phyloP scores from a whole-genome alignment of 2,888 invertebrate species.

The Ecliptopera silaceata region DNA sequence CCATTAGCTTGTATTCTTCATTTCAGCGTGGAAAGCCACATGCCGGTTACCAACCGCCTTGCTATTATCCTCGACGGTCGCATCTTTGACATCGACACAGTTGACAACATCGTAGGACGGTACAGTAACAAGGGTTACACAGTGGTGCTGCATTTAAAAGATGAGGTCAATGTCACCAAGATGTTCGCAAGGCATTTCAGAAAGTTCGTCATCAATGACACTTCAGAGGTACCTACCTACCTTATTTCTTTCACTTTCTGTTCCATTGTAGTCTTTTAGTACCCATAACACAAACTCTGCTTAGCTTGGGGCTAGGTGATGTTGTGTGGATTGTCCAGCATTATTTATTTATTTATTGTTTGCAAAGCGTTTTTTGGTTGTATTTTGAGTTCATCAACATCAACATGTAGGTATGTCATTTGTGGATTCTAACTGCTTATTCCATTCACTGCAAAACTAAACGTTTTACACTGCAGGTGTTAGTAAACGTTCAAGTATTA shows the following conservation, averaged over 20 bases:
- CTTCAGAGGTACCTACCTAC: conserved; percentile 50
- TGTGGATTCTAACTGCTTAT: too few relatives aligned
- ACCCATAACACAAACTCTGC: too few relatives aligned
- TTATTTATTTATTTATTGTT: too few relatives aligned
- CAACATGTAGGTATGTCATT: too few relatives aligned
- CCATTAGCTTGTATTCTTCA: conserved; percentile 1
- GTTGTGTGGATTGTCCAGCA: too few relatives aligned
- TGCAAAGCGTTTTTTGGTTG: too few relatives aligned
- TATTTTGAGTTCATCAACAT: too few relatives aligned
- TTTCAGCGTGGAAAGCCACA: conserved; percentile 62
- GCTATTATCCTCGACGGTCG: conserved; percentile 62
- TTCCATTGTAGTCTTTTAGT: too few relatives aligned
- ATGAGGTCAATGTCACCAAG: conserved; percentile 51
- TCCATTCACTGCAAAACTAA: not conserved
- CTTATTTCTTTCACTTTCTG: not conserved
- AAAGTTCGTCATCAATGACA: conserved; percentile 59
- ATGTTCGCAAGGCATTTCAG: conserved; percentile 59
- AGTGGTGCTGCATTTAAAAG: conserved; percentile 67
- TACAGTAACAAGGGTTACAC: conserved; percentile 64
- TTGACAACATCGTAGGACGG: conserved; percentile 58
- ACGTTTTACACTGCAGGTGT: conserved; percentile 48
- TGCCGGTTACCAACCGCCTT: conserved; percentile 63
- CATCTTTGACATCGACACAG: conserved; percentile 62
- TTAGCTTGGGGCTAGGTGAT: too few relatives aligned
- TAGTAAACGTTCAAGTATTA: conserved; percentile 67